Evolutionary conservation across 2,888 invertebrate genomes (phyloP), one percentile per base, ranked within the genome.

Genomic region (Heliconius ethilla): DNA sequence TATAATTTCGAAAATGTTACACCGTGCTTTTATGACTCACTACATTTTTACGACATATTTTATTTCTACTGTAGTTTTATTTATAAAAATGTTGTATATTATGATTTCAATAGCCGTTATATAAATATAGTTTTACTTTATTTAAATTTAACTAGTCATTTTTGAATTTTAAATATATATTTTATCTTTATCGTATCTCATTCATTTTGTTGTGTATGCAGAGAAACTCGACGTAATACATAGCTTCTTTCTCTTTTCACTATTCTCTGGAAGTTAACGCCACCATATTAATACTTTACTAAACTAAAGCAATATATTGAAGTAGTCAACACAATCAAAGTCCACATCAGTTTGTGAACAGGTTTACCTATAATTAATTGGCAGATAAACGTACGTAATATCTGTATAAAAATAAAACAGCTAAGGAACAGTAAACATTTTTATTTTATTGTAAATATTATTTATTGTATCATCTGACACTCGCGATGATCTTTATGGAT

Each of bases 381-480:
- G 55, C 22, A 22, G 10, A 59, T 59, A 59, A n/a, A 22, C n/a
- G n/a, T 59, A n/a, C 55, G n/a, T 59, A 10, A 59, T 59, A 59
- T 22, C 5, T 33, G 11, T 65, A 62, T 5, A 75, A 62, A 86
- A 92, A 91, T 90, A 85, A 93, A 91, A 93, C 78, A 87, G 78
- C 87, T 85, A 86, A 86, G 84, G 85, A 94, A 94, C 94, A 93
- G 92, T 94, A 93, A 94, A 94, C 93, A 93, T 94, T 92, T 81
- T 81, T 81, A 82, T 82, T 93, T 93, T 93, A 93, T 92, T 93
- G 92, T 93, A 93, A 93, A 94, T 93, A 93, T 91, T 90, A 89
- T 90, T 93, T 93, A 93, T 93, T 93, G 91, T 93, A 92, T 91
- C 88, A 86, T 87, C 88, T 91, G 92, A 91, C 88, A 91, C 87